phyloP scores from a whole-genome alignment of 2,113 vertebrate genomes.

The Orientallactaga bullata region DNA sequence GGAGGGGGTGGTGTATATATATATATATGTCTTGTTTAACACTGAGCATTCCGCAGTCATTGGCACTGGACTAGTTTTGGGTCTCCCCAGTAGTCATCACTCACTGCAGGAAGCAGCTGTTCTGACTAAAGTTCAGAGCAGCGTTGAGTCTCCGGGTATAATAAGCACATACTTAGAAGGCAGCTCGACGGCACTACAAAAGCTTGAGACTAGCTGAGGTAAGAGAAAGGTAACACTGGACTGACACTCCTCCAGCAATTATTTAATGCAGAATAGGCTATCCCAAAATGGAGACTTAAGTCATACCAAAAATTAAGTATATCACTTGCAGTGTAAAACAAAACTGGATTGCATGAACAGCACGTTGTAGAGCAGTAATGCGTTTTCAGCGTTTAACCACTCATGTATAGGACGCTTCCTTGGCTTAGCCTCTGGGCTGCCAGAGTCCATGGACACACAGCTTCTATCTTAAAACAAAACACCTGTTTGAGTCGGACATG shows the following conservation, averaged over 20 bases:
- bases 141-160: no score
- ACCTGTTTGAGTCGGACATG: neutral
- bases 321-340: neutral
- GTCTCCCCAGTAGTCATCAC: no score
- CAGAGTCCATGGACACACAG: neutral
- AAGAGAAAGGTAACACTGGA: neutral
- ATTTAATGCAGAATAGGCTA: neutral
- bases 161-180: no score
- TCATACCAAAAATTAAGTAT: neutral
- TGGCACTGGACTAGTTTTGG: no score
- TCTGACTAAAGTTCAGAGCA: no score
- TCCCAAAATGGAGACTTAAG: neutral
- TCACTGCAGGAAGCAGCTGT: no score
- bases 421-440: neutral
- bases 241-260: neutral
- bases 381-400: slow-evolving; percentile 1
- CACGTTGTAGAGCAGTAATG: neutral
- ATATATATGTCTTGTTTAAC: no score
- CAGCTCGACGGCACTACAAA: neutral
- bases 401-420: neutral
- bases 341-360: neutral
- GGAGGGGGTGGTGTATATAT: no score
- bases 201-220: neutral
- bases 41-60: no score
- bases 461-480: neutral